Evolutionary conservation across 1,140 invertebrate species (phyloP).

Genomic region (Globodera ellingtonae): DNA sequence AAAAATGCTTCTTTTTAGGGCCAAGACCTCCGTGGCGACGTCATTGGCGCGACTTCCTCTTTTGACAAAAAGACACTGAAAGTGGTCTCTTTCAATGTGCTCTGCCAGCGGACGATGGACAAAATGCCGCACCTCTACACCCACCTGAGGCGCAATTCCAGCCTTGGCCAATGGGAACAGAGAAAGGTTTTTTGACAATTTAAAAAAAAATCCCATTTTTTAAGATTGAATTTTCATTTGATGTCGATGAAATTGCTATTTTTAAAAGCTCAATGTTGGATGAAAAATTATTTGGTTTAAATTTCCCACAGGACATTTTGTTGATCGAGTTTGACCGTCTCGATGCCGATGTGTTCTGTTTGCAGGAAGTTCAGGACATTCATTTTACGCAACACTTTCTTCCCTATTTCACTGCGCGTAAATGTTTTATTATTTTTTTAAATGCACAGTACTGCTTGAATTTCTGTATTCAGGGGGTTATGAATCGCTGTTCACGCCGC

Average conservation of each 20-base stretch:
- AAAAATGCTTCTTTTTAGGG: constrained; percentile 13
- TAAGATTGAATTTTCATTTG: too few relatives aligned
- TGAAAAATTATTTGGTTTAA: background rate
- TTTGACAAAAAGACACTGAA: constrained; percentile 1
- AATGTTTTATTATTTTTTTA: constrained; percentile 5
- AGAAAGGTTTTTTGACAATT: background rate
- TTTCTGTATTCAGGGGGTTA: background rate
- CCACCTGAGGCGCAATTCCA: background rate
- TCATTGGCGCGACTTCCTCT: background rate
- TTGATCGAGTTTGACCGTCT: constrained; percentile 22
- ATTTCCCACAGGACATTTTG: background rate
- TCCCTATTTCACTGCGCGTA: constrained; percentile 25
- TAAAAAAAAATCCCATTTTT: too few relatives aligned
- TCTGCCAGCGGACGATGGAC: constrained; percentile 20
- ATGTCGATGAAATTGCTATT: too few relatives aligned
- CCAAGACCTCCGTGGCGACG: constrained; percentile 4
- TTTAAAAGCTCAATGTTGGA: too few relatives aligned
- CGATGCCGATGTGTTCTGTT: constrained; percentile 25
- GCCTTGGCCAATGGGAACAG: background rate
- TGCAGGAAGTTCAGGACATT: constrained; percentile 33
- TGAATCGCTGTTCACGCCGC: constrained; percentile 6
- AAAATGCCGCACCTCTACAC: constrained; percentile 20
- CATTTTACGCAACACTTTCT: constrained; percentile 24
- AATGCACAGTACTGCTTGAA: background rate
- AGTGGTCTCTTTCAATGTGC: constrained; percentile 30